Conservation (phyloP, 1,140 invertebrate species). For the Choristoneura fumiferana region DNA sequence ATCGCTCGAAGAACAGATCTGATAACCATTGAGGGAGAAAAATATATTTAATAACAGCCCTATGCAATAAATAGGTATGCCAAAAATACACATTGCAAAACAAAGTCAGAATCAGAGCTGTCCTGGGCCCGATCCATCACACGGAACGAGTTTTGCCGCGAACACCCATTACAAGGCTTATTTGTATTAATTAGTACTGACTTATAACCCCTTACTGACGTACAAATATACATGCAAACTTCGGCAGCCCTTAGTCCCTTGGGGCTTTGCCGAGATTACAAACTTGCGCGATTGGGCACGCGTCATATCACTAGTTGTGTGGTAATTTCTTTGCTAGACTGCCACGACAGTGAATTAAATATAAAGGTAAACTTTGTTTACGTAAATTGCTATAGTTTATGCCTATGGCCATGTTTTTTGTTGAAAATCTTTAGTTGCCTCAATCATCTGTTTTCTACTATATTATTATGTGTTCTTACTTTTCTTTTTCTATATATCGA, state of each 20-base stretch:
- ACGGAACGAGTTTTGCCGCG: neutral
- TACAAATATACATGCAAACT: slow-evolving; percentile 9
- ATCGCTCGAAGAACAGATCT: no score
- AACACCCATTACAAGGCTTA: slow-evolving; percentile 17
- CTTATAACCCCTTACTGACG: slow-evolving; percentile 15
- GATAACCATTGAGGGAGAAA: no score
- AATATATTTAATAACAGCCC: no score
- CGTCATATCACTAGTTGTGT: neutral
- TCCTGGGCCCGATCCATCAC: slow-evolving; percentile 12
- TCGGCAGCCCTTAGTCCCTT: neutral
- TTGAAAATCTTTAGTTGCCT: no score
- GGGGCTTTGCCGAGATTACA: slow-evolving; percentile 3
- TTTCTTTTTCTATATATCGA: no score
- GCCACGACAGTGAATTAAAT: no score
- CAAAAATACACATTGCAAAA: neutral
- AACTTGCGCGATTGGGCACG: neutral
- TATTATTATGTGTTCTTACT: no score
- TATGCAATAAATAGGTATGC: no score
- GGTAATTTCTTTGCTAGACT: slow-evolving; percentile 30
- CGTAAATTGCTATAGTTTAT: no score
- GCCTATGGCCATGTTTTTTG: no score
- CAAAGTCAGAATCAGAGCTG: neutral
- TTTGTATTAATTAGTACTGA: slow-evolving; percentile 14
- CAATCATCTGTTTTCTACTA: no score
- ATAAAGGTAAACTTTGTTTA: no score